Percentiles rank a stretch among this genome's conserved stretches.
Evolutionary conservation across 1,140 invertebrate species (phyloP).

Genomic region (Antheraea mylitta): DNA sequence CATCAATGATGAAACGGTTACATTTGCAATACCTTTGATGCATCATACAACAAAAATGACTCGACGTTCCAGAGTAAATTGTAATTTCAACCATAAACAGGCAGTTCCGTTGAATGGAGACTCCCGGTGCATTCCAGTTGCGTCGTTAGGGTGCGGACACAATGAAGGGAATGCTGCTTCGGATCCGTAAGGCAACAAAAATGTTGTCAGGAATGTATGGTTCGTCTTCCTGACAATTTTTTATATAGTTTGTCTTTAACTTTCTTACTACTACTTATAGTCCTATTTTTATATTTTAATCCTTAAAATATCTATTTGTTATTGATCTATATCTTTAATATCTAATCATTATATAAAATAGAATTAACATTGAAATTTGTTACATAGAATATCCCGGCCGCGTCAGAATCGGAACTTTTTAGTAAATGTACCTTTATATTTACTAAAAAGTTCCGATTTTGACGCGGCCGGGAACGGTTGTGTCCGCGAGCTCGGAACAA

Average conservation of each 20-base stretch:
- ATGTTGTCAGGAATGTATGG: conserved; percentile 50
- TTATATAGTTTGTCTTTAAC: neutral
- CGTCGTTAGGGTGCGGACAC: conserved; percentile 30
- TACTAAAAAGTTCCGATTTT: too few species aligned
- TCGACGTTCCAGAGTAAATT: conserved; percentile 10
- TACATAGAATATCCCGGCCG: too few species aligned
- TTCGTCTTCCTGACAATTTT: conserved; percentile 33
- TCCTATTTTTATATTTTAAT: neutral
- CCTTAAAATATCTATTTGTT: neutral
- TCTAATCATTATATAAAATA: too few species aligned
- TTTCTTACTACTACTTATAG: neutral
- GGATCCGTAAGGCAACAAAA: conserved; percentile 35
- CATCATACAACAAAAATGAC: conserved; percentile 21
- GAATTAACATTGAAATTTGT: too few species aligned
- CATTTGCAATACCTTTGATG: neutral
- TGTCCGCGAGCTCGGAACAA: too few species aligned
- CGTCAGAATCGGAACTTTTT: too few species aligned
- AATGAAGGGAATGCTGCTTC: conserved; percentile 31
- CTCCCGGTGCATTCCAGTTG: conserved; percentile 42
- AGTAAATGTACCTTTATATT: too few species aligned
- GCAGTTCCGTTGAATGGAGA: conserved; percentile 29
- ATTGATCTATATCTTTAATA: neutral
- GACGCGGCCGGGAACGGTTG: too few species aligned
- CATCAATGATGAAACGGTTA: neutral
- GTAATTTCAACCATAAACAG: neutral